A percentile compares a stretch with the other conserved stretches of the same genome.
Conservation (phyloP, 2,888 invertebrate species). For the Deroplatys truncata region DNA sequence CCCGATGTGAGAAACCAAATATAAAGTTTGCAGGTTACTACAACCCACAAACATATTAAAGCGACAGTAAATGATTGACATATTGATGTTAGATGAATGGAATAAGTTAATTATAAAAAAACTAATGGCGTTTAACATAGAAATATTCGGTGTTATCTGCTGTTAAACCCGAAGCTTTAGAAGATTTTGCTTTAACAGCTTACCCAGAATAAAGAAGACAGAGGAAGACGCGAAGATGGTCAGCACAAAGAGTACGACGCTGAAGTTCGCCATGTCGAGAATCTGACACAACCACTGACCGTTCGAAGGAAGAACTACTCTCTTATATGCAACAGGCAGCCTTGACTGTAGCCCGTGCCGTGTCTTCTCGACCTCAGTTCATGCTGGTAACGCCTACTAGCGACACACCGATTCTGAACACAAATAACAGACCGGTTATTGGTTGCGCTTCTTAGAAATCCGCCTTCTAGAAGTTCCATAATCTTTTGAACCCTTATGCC, state of each 20-base stretch:
- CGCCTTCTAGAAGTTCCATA: background rate
- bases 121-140: no score
- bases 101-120: no score
- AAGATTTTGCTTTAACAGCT: background rate
- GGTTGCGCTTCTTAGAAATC: background rate
- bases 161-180: no score
- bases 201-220: background rate
- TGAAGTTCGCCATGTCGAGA: background rate
- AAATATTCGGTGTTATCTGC: no score
- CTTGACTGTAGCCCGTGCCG: background rate
- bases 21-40: no score
- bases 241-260: background rate
- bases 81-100: no score
- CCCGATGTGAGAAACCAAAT: no score
- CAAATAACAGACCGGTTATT: background rate
- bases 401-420: background rate
- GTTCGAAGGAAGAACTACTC: background rate
- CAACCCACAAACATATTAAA: no score
- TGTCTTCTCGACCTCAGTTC: background rate
- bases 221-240: background rate
- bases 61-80: no score
- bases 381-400: background rate
- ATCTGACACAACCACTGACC: background rate
- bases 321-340: background rate
- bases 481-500: background rate